These are phyloP conservation scores for Platalea minor DNA, from an alignment of 2,797 vertebrate genomes.

Conservation along the genomic window DNA sequence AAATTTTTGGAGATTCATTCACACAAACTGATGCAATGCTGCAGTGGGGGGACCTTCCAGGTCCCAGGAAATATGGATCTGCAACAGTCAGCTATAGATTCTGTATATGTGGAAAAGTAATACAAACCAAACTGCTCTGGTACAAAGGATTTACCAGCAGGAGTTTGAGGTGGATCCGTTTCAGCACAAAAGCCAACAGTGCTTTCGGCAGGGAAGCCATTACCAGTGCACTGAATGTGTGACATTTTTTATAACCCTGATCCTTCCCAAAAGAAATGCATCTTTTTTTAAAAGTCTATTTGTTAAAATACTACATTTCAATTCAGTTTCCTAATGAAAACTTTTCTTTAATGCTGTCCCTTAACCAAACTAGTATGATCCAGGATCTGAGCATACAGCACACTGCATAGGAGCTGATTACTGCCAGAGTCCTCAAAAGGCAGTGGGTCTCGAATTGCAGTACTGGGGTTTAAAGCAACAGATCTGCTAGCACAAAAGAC, in stretches of 20 bases:
- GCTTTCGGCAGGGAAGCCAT: neutral
- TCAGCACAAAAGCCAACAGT: neutral
- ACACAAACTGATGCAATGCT: fast-evolving
- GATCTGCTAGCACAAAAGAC: neutral
- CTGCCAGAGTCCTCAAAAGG: neutral
- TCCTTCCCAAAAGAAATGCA: neutral
- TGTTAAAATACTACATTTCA: neutral
- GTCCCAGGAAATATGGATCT: neutral
- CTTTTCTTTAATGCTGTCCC: neutral
- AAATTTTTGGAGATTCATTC: neutral
- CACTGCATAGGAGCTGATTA: fast-evolving
- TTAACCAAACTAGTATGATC: neutral
- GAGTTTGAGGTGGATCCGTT: neutral
- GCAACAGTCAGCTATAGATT: neutral
- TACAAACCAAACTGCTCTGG: neutral
- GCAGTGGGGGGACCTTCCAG: fast-evolving
- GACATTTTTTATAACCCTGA: neutral
- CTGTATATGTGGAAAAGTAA: neutral
- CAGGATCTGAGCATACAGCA: neutral
- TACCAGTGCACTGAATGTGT: neutral
- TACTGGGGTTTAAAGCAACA: neutral
- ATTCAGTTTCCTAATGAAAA: neutral
- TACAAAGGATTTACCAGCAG: neutral
- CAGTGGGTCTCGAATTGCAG: neutral
- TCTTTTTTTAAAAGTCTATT: neutral